Percentiles rank a stretch among this genome's conserved stretches.
phyloP scores from a whole-genome alignment of 2,113 vertebrate species.

The Setophaga petechia region DNA sequence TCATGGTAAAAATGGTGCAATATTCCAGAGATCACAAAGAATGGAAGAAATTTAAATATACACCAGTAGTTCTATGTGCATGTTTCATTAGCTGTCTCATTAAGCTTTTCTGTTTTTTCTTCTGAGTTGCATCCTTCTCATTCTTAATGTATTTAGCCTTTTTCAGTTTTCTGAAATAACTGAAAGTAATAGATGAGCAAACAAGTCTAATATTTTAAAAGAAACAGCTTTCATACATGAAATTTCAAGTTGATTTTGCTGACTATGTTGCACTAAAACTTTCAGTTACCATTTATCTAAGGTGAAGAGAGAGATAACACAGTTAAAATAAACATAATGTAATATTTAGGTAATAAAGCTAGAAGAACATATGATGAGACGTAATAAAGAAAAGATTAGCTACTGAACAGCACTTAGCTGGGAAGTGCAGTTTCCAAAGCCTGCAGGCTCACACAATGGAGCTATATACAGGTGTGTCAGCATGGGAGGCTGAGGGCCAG shows the following conservation, averaged over 20 bases:
- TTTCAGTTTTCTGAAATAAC: neutral
- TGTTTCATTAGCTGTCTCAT: neutral
- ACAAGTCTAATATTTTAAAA: neutral
- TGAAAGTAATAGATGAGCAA: neutral
- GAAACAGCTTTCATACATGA: neutral
- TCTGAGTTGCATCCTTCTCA: neutral
- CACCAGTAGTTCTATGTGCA: neutral
- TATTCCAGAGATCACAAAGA: neutral
- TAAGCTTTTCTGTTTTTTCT: neutral
- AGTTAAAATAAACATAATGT: neutral
- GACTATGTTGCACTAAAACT: neutral
- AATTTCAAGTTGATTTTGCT: neutral
- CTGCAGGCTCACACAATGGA: neutral
- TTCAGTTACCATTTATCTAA: neutral
- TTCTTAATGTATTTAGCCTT: neutral
- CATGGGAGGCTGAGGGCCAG: neutral
- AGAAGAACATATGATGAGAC: neutral
- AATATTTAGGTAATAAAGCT: neutral
- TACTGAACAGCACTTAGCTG: neutral
- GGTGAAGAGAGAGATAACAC: neutral
- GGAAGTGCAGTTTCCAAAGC: neutral
- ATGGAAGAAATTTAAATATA: neutral
- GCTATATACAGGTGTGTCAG: rapidly evolving
- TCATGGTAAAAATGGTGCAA: neutral
- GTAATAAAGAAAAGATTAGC: neutral